These are phyloP conservation scores for Montipora capricornis DNA, from an alignment of 64 coral and sea anemone species.

Conservation along the genomic window DNA sequence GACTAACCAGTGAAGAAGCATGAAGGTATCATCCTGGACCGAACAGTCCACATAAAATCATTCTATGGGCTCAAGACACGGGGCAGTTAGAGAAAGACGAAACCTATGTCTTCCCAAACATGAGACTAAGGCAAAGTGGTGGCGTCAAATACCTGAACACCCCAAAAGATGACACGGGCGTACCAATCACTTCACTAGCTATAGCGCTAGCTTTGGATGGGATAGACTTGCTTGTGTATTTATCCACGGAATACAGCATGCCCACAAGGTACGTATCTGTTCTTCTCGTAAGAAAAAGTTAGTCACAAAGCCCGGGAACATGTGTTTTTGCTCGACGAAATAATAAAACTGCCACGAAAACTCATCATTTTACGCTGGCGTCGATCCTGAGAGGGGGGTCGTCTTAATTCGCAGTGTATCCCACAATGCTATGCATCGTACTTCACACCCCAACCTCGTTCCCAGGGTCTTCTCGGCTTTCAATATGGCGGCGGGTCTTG, in stretches of 20 bases:
- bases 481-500: too few relatives aligned
- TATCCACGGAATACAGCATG: constrained; percentile 33
- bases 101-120: constrained; percentile 42
- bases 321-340: too few relatives aligned
- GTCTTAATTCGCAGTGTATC: too few relatives aligned
- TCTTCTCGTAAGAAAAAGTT: constrained; percentile 22
- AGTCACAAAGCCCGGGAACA: background rate
- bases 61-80: constrained; percentile 45
- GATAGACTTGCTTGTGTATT: constrained; percentile 34
- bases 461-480: too few relatives aligned
- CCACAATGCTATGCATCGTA: too few relatives aligned
- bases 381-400: too few relatives aligned
- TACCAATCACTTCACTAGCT: background rate
- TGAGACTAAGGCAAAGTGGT: constrained; percentile 52
- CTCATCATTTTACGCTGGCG: too few relatives aligned
- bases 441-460: too few relatives aligned
- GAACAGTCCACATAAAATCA: constrained; percentile 25
- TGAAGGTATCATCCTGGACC: background rate
- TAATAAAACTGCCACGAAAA: too few relatives aligned
- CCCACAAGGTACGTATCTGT: constrained; percentile 17
- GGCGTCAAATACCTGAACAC: constrained; percentile 54
- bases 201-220: constrained; percentile 16
- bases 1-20: too few relatives aligned
- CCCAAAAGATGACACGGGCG: background rate
- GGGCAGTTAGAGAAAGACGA: constrained; percentile 17